These are phyloP conservation scores for Hemaris fuciformis DNA, from an alignment of 2,888 invertebrate genomes.

Conservation along the genomic window DNA sequence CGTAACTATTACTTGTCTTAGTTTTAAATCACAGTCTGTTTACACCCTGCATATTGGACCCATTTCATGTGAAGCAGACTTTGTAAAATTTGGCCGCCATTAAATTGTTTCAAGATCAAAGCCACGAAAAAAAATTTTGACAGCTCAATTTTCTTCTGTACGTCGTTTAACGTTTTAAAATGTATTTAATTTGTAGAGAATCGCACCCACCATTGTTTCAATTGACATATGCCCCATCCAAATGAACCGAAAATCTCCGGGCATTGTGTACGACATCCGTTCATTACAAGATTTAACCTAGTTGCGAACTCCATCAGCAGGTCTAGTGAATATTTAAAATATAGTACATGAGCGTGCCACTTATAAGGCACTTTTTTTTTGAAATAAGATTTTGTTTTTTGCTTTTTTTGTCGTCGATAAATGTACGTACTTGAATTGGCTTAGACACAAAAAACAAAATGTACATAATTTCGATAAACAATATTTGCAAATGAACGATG, in stretches of 20 bases:
- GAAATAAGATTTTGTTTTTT: too few species aligned
- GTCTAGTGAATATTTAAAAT: neutral
- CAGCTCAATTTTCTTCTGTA: neutral
- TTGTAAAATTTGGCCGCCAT: neutral
- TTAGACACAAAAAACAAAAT: too few species aligned
- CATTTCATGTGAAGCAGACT: too few species aligned
- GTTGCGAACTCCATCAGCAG: conserved; percentile 8
- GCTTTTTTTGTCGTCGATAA: neutral
- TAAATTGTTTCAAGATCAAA: too few species aligned
- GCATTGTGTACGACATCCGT: conserved; percentile 55
- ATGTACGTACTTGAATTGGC: neutral
- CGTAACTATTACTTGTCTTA: too few species aligned
- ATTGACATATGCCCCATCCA: conserved; percentile 58
- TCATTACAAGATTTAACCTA: conserved; percentile 31
- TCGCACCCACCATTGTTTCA: conserved; percentile 71
- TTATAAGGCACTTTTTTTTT: too few species aligned
- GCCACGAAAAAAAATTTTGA: neutral
- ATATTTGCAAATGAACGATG: too few species aligned
- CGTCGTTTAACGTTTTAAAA: neutral
- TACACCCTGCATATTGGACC: too few species aligned
- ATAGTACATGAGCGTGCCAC: neutral
- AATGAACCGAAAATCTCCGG: conserved; percentile 52
- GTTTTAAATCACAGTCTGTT: too few species aligned
- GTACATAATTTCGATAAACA: too few species aligned
- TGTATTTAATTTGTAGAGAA: conserved; percentile 17